Evolutionary conservation across 1,140 invertebrate genomes (phyloP).

Genomic region (Eumaeus atala): DNA sequence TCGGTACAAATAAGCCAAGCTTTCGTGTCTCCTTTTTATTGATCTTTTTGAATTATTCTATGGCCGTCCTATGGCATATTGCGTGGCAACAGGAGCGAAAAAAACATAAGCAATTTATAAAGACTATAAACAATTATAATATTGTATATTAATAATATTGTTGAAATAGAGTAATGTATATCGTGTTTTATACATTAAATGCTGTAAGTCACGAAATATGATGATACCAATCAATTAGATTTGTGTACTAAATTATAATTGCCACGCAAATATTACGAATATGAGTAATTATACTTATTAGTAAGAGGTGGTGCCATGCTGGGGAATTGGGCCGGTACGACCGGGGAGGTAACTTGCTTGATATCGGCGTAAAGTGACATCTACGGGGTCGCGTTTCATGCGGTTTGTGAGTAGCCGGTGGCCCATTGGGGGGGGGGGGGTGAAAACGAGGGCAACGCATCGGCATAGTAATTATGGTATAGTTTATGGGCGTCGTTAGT

Average conservation of each 20-base stretch:
- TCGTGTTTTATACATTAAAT: conserved; percentile 24
- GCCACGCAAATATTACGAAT: neutral
- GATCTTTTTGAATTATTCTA: conserved; percentile 32
- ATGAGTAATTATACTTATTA: too few species aligned
- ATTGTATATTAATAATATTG: conserved; percentile 4
- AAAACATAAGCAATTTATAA: conserved; percentile 6
- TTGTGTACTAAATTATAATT: conserved; percentile 8
- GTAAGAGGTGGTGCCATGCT: too few species aligned
- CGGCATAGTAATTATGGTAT: too few species aligned
- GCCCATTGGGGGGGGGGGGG: too few species aligned
- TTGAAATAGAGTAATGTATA: conserved; percentile 2
- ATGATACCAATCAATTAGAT: conserved; percentile 12
- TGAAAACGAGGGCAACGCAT: too few species aligned
- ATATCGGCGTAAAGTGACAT: too few species aligned
- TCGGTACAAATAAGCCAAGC: conserved; percentile 26
- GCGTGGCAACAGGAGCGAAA: conserved; percentile 28
- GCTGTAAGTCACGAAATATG: neutral
- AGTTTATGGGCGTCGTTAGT: too few species aligned
- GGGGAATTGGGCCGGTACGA: too few species aligned
- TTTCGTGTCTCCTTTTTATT: conserved; percentile 36
- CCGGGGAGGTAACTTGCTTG: too few species aligned
- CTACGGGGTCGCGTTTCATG: too few species aligned
- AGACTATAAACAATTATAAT: conserved; percentile 9
- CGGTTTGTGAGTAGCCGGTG: too few species aligned
- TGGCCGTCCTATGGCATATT: conserved; percentile 20